Evolutionary conservation across 2,888 invertebrate species (phyloP), one percentile per base, ranked within the genome.

Genomic region (Microdon myrmicae): DNA sequence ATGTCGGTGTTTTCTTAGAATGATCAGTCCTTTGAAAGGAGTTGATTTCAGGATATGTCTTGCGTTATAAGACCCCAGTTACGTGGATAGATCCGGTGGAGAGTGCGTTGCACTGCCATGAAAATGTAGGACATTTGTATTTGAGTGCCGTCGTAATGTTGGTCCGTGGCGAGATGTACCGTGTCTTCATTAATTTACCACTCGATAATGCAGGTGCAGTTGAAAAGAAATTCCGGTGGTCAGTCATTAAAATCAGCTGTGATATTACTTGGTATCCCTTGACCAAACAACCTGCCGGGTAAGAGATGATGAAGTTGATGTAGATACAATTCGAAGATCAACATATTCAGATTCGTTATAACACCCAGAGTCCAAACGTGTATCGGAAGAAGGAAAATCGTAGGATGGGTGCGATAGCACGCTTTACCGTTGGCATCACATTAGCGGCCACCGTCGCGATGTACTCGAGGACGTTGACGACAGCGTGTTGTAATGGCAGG

Each of bases 181-280:
- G 32, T 19, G 31, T 56, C 47, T 58, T 58, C 45, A 64, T 64
- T 58, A 64, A 64, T 64, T 64, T 64, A 56, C 56, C 19, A n/a
- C n/a, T 45, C 25, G 37, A 35, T 38, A n/a, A n/a, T 64, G 64
- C 64, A 64, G 64, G 64, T 64, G 64, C 64, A 58, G 29, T 43
- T 48, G 25, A 54, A 39, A n/a, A 60, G 29, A 43, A 38, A 54
- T 54, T 60, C 47, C 56, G 56, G 51, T 64, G 56, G 56, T 47
- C 51, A 44, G 45, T 64, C 64, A 64, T 64, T 64, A 43, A 64
- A 64, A 64, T 64, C 64, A 64, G 64, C 64, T 64, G 64, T 58
- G 28, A n/a, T 29, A 22, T 25, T 13, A 28, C 25, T 31, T 35
- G 39, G 17, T 45, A 45, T 51, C 37, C 51, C 64, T 64, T 43